These are phyloP conservation scores for Labia minor DNA, from an alignment of 2,888 invertebrate species.

Conservation along the genomic window DNA sequence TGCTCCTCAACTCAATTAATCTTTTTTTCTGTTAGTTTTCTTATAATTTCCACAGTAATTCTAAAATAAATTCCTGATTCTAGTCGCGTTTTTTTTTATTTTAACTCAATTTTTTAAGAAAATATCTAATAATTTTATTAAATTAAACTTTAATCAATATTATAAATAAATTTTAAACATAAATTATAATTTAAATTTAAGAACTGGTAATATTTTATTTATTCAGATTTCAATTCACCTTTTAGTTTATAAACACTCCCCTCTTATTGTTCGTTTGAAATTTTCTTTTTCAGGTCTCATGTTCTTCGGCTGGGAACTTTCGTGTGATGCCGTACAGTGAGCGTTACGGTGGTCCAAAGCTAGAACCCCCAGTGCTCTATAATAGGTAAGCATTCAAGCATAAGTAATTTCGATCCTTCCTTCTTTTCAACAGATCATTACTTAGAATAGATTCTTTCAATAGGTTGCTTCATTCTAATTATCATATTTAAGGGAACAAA, in stretches of 20 bases:
- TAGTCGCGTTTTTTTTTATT: too few relatives aligned
- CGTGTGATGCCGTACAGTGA: conserved; percentile 54
- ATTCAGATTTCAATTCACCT: too few relatives aligned
- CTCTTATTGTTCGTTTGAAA: too few relatives aligned
- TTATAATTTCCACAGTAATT: background rate
- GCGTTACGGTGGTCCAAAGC: conserved; percentile 52
- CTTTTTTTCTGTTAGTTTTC: background rate
- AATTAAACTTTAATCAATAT: background rate
- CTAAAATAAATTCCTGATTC: background rate
- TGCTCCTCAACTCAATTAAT: background rate
- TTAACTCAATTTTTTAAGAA: too few relatives aligned
- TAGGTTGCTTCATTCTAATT: too few relatives aligned
- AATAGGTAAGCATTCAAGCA: conserved; percentile 38
- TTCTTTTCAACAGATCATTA: too few relatives aligned
- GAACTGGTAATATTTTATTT: too few relatives aligned
- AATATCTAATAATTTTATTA: background rate
- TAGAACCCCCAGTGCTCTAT: conserved; percentile 50
- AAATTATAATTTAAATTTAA: too few relatives aligned
- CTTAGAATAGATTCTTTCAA: too few relatives aligned
- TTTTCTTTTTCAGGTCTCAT: conserved; percentile 42
- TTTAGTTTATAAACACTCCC: too few relatives aligned
- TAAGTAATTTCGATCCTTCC: background rate
- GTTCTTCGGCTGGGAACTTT: conserved; percentile 38
- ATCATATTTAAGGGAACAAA: too few relatives aligned
- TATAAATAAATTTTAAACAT: too few relatives aligned